phyloP scores from a whole-genome alignment of 92 coral and sea anemone species.

The Diadumene lineata region DNA sequence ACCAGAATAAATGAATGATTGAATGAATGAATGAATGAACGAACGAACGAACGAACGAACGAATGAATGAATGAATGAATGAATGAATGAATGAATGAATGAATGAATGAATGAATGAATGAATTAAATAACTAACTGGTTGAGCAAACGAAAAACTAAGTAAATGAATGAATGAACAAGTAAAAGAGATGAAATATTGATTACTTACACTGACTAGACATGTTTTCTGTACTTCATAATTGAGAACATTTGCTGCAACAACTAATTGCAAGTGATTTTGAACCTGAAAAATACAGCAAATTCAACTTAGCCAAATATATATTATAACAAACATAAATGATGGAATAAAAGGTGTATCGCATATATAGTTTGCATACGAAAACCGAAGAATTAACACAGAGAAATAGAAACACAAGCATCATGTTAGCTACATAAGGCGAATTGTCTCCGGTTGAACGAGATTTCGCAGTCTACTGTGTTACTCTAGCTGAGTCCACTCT shows the following conservation, averaged over 20 bases:
- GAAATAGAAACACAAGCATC: too few species aligned
- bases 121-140: not conserved
- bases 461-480: too few species aligned
- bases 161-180: not conserved
- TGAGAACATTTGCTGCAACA: constrained; percentile 58
- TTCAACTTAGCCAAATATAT: too few species aligned
- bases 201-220: constrained; percentile 68
- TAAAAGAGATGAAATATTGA: not conserved
- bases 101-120: not conserved
- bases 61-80: not conserved
- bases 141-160: not conserved
- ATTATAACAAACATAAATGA: too few species aligned
- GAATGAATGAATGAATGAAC: not conserved
- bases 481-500: too few species aligned
- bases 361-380: too few species aligned
- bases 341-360: too few species aligned
- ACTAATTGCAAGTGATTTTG: constrained; percentile 44
- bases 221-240: constrained; percentile 53
- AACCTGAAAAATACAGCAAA: constrained; percentile 39
- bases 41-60: not conserved
- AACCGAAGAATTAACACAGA: too few species aligned
- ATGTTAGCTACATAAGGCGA: too few species aligned
- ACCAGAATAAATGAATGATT: constrained; percentile 2
- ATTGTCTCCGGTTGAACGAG: too few species aligned
- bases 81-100: not conserved